phyloP scores from a whole-genome alignment of 2,113 vertebrate species.

The Clarias macrocephalus region DNA sequence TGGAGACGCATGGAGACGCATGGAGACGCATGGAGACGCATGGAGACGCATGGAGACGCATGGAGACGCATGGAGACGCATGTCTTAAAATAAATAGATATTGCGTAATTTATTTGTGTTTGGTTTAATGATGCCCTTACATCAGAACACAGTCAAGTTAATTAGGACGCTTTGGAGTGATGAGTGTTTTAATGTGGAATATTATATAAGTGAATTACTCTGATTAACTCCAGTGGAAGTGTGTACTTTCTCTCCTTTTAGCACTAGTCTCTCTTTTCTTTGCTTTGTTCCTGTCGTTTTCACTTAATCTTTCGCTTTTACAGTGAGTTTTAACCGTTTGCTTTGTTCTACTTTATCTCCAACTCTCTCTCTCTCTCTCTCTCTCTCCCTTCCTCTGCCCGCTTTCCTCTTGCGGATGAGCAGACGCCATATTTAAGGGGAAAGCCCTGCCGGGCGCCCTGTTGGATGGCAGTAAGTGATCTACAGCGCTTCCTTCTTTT shows the following conservation, averaged over 20 bases:
- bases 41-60: constrained; percentile 58
- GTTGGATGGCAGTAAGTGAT: constrained; percentile 88
- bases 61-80: constrained; percentile 44
- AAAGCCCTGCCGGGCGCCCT: constrained; percentile 86
- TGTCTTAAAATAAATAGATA: neutral
- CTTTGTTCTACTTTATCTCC: constrained; percentile 48
- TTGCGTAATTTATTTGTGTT: neutral
- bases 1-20: constrained; percentile 45
- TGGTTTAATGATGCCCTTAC: neutral
- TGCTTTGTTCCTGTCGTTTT: neutral
- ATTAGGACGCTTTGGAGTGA: neutral
- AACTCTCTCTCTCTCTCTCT: constrained; percentile 56
- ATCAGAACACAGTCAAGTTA: neutral
- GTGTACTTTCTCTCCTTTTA: no score
- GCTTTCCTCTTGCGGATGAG: constrained; percentile 63
- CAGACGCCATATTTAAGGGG: constrained; percentile 90
- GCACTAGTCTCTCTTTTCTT: neutral
- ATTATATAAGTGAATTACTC: neutral
- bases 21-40: neutral
- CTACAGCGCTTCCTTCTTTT: constrained; percentile 15
- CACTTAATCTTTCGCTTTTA: constrained; percentile 15
- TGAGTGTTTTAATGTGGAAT: neutral
- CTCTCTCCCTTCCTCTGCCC: neutral
- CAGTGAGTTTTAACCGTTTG: neutral
- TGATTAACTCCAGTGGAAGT: neutral